Percentiles rank a stretch among this genome's conserved stretches.
Evolutionary conservation across 1,140 invertebrate species (phyloP).

Genomic region (Procambarus virginalis): DNA sequence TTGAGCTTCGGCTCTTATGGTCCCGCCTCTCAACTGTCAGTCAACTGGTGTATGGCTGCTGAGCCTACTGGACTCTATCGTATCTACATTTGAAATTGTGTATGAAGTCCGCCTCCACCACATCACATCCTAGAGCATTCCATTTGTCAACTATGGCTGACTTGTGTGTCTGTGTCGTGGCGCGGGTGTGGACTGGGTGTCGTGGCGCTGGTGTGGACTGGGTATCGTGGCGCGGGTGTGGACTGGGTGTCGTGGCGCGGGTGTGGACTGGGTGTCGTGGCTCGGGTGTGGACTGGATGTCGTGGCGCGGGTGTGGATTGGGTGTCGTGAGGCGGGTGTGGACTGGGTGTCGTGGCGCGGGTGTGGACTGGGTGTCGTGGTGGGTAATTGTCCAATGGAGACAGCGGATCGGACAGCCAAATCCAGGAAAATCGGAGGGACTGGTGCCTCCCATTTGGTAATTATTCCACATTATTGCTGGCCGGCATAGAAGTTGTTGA

Average conservation of each 20-base stretch:
- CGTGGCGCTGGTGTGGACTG: not conserved
- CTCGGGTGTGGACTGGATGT: too few relatives aligned
- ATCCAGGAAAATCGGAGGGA: slow-evolving; percentile 54
- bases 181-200: not conserved
- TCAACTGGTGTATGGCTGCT: too few relatives aligned
- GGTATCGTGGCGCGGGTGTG: too few relatives aligned
- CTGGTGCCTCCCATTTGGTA: slow-evolving; percentile 61
- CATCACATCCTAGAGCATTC: too few relatives aligned
- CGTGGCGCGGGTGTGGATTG: not conserved
- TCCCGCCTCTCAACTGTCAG: too few relatives aligned
- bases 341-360: too few relatives aligned
- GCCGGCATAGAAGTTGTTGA: slow-evolving; percentile 45
- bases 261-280: not conserved
- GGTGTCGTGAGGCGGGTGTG: too few relatives aligned
- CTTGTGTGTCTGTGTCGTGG: not conserved
- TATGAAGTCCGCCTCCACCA: too few relatives aligned
- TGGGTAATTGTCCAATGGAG: slow-evolving; percentile 51
- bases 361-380: not conserved
- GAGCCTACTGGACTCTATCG: too few relatives aligned
- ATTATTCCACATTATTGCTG: slow-evolving; percentile 61
- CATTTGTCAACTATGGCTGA: too few relatives aligned
- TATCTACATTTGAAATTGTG: too few relatives aligned
- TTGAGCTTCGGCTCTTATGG: too few relatives aligned
- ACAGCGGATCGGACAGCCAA: slow-evolving; percentile 40
- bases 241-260: not conserved